phyloP scores from a whole-genome alignment of 2,113 vertebrate species.

The Gallinago undulata region DNA sequence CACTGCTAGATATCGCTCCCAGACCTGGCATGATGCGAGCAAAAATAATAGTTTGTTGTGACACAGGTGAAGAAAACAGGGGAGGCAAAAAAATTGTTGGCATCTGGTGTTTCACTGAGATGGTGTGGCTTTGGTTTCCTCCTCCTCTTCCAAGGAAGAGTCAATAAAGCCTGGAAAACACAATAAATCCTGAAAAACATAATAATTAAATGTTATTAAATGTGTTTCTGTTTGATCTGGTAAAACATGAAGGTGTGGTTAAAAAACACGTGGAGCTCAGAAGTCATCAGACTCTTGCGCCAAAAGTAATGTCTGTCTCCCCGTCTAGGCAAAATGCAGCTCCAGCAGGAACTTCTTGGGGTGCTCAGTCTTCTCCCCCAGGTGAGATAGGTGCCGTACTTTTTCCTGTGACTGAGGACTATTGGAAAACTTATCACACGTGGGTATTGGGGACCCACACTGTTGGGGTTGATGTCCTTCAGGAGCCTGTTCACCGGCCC shows the following conservation, averaged over 20 bases:
- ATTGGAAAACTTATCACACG: rapidly evolving
- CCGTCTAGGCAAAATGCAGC: background rate
- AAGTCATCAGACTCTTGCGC: background rate
- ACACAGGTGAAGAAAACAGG: background rate
- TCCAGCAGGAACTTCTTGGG: background rate
- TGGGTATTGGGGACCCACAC: background rate
- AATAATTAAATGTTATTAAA: background rate
- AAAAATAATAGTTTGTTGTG: background rate
- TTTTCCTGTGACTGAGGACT: background rate
- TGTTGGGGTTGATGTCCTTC: background rate
- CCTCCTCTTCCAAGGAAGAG: background rate
- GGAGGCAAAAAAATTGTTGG: background rate
- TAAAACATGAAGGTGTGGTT: background rate
- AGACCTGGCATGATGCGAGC: background rate
- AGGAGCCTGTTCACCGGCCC: rapidly evolving
- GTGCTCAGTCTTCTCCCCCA: background rate
- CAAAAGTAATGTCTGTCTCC: rapidly evolving
- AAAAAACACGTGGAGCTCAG: background rate
- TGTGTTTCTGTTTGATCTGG: background rate
- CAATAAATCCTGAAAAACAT: background rate
- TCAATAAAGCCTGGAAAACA: background rate
- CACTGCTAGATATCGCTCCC: background rate
- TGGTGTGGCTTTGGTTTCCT: background rate
- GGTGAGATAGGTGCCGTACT: rapidly evolving
- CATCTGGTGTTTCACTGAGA: background rate